Evolutionary conservation across 2,888 invertebrate genomes (phyloP), one percentile per base, ranked within the genome.

Genomic region (Phyto melanocephala): DNA sequence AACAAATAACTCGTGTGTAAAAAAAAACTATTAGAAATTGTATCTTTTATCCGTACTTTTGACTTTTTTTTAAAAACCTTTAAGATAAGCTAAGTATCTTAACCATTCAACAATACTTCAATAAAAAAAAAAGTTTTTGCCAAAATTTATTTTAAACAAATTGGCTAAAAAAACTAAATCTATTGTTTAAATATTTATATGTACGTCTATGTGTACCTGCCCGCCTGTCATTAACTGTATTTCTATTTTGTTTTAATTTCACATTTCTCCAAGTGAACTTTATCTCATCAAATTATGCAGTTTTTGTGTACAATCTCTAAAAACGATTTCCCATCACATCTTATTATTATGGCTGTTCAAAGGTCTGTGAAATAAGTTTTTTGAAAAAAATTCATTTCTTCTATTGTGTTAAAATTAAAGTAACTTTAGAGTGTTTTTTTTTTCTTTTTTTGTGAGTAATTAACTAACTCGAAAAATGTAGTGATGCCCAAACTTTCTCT

Each of bases 291-390:
- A 62, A 62, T 62, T 62, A 62, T 62, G 45, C 62, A 62, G 28
- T 28, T 28, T n/a, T 62, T 62, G 10, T 42, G 15, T 42, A 15
- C 6, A 24, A 28, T 54, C 11, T 58, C 20, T 28, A 45, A 24
- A 28, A 62, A 62, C n/a, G n/a, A 11, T 45, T 62, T 62, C 62
- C 62, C 62, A 62, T 8, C 40, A 60, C n/a, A 22, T n/a, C 40
- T 42, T 15, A 24, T 62, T 62, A 42, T 62, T 42, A n/a, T 62
- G n/a, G 15, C 13, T 62, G 24, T 45, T 24, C n/a, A 45, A 45
- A 62, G 62, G 62, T 62, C 62, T 62, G 62, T 45, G 42, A 62
- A 62, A 45, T 45, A 28, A 24, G 45, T 42, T 62, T n/a, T 40
- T 22, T 15, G n/a, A 42, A 62, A 62, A 40, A 40, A 11, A 35